Evolutionary conservation across 2,888 invertebrate species (phyloP).

Genomic region (Vannuccia rotundouncinata): DNA sequence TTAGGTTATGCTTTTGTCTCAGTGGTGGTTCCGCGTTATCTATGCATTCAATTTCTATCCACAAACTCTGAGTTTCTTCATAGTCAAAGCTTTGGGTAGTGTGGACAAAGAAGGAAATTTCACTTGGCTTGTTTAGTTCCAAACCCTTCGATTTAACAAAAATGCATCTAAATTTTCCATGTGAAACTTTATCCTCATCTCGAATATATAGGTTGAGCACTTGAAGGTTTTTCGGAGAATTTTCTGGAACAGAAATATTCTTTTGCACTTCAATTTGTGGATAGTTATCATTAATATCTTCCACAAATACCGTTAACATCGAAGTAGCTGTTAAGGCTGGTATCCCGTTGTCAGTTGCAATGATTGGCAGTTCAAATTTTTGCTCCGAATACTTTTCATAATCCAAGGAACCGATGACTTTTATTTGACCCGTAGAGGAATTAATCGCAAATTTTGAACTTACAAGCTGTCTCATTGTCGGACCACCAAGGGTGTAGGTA

Average conservation of each 20-base stretch:
- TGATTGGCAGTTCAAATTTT: constrained; percentile 21
- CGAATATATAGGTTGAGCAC: constrained; percentile 26
- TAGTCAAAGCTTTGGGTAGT: constrained; percentile 36
- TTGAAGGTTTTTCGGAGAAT: neutral
- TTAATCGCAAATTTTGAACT: neutral
- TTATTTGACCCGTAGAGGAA: neutral
- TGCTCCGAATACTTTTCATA: constrained; percentile 15
- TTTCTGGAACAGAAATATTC: constrained; percentile 30
- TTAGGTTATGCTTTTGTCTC: constrained; percentile 16
- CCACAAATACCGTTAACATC: constrained; percentile 27
- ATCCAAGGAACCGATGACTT: neutral
- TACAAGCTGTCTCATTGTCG: neutral
- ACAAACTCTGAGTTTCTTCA: constrained; percentile 1
- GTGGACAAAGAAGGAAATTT: constrained; percentile 25
- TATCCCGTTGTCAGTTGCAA: constrained; percentile 35
- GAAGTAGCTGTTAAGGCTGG: constrained; percentile 31
- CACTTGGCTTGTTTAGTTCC: constrained; percentile 14
- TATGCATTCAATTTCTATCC: constrained; percentile 33
- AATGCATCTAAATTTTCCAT: constrained; percentile 22
- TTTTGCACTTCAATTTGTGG: constrained; percentile 31
- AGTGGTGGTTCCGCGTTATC: constrained; percentile 30
- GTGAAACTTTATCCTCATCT: constrained; percentile 28
- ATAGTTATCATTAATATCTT: constrained; percentile 35
- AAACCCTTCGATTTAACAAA: neutral
- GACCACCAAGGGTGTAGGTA: neutral